phyloP scores from a whole-genome alignment of 2,113 vertebrate genomes.

The Fregetta grallaria region DNA sequence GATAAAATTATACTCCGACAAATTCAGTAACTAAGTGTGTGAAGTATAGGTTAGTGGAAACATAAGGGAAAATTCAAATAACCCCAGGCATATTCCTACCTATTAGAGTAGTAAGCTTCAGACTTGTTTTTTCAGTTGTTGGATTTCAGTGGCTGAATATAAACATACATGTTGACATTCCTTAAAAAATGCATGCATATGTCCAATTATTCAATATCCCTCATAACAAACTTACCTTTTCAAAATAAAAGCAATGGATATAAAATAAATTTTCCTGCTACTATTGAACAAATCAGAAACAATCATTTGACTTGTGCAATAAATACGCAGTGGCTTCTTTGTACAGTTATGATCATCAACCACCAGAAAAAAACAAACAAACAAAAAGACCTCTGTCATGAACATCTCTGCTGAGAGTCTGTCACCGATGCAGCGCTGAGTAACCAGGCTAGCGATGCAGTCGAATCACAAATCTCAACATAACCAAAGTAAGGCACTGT shows the following conservation, averaged over 20 bases:
- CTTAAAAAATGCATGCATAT: background rate
- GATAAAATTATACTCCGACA: background rate
- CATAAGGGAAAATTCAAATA: background rate
- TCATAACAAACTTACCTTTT: background rate
- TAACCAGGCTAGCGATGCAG: background rate
- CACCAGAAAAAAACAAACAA: background rate
- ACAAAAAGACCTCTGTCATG: background rate
- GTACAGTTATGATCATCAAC: background rate
- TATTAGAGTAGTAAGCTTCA: background rate
- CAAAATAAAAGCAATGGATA: background rate
- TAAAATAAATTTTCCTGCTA: background rate
- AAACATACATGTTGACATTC: background rate
- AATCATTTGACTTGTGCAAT: background rate
- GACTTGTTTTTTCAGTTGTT: background rate
- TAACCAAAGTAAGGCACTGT: background rate
- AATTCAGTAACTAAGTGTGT: slow-evolving; percentile 4
- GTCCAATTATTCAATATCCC: background rate
- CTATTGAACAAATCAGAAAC: background rate
- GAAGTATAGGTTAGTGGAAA: background rate
- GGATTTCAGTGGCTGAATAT: background rate
- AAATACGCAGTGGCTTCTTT: background rate
- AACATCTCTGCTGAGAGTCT: background rate
- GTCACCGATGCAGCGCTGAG: background rate
- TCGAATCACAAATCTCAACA: background rate
- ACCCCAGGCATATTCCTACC: background rate